Evolutionary conservation across 2,797 vertebrate species (phyloP), one percentile per base, ranked within the genome.

Genomic region (Gallinago solitaria): DNA sequence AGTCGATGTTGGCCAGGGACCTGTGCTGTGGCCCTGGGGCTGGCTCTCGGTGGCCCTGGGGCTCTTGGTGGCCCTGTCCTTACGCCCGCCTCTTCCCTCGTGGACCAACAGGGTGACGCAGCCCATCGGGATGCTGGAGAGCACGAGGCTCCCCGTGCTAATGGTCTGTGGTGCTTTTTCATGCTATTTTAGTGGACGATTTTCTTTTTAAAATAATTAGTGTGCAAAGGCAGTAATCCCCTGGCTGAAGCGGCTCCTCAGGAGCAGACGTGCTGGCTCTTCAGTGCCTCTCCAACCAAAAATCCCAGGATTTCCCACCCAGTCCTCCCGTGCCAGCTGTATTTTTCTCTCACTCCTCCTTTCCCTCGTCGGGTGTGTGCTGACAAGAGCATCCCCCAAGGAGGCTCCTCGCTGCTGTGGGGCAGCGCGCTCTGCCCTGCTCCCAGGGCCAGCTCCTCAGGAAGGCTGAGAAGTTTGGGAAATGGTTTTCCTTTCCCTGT

Each of bases 121-220:
- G 45, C 2, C 1, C 3, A 2, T 5, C 3, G 3, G 47, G 27
- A 4, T 16, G 28, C 16, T n/a, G 5, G 64, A 6, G 12, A 7
- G 60, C 12, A 8, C 10, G 5, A 9, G 20, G 1, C 32, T 45
- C 17, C 51, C 21, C 23, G 60, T 10, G 16, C 68, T 51, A 1
- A 37, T 9, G 23, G 30, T 10, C 63, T 9, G 0, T 2, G 53
- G 1, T 20, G 71, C 39, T 78, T 67, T 65, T 69, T 16, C 9
- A 4, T 1, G 0, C 32, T 16, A 2, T 23, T 30, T 30, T 25
- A 39, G 50, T 2, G 18, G 37, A 12, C 6, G 2, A 6, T 64
- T 91, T 57, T 25, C 27, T 82, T 78, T 37, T 35, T 57, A 6
- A 41, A 70, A 27, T 13, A n/a, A 54, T 73, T 17, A 35, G 51